Base-by-base conservation (phyloP, 2,113 vertebrate species). In the Callorhinus ursinus region DNA sequence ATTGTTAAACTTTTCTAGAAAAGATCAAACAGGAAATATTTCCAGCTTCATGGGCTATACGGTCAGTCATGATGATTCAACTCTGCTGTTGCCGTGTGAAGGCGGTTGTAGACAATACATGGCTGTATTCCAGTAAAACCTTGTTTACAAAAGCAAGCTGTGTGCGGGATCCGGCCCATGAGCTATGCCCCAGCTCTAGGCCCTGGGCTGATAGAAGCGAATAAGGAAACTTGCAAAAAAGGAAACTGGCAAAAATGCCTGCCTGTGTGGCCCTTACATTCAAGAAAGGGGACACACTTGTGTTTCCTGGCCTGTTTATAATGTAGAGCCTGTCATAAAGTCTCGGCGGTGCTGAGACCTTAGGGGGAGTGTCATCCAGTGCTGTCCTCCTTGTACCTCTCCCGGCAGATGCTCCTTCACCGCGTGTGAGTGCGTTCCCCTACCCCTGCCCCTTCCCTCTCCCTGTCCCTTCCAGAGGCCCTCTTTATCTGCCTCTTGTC, bases 1-100 rank as follows among this genome's bases (percentile, higher is more conserved):
- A n/a, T 39, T 21, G 21, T 16, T 26, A 88, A 71, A n/a, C 19
- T 18, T 95, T 72, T 94, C 59, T 51, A 39, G 26, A 86, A 89
- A 93, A 74, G n/a, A 28, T n/a, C 46, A 39, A 59, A 11, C 0
- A 59, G 21, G 53, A 77, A 86, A 67, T 19, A 59, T n/a, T 85
- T 87, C 36, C 13, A 33, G 16, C n/a, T 85, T 82, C 6, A 0
- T 1, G 55, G 69, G 14, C 46, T n/a, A 31, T 22, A 11, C 5
- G n/a, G 46, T 61, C 63, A 39, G 36, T 86, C 19, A 33, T 1
- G 12, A 11, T 57, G 71, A 85, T 18, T 74, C 55, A 74, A 3
- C 19, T 69, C n/a, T 39, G 59, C 28, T 6, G 1, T 2, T 59
- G 76, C 2, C 55, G 24, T 65, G 10, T 1, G 31, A 36, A 42